Base-by-base conservation (phyloP, 2,113 vertebrate species). In the Fulmarus glacialis region DNA sequence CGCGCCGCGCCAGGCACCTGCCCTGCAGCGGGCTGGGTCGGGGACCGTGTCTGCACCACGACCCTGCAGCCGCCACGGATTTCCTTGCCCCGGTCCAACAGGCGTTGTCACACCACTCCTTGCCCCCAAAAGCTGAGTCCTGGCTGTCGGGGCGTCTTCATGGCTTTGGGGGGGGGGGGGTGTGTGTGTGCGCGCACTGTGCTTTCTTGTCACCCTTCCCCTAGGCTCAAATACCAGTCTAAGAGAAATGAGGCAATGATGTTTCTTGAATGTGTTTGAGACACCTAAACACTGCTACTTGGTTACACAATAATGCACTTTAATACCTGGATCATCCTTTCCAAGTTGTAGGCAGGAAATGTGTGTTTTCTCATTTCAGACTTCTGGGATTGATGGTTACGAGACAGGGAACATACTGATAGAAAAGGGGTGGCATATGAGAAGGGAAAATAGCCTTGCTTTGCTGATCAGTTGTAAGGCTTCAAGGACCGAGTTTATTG, bases 401-500 rank as follows among this genome's bases (percentile, higher is more conserved):
- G 19, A 59, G n/a, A 4, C 24, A 22, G 18, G 9, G 29, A 52
- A 8, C 3, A 0, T 12, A 6, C 10, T 18, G 17, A 9, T 7
- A 3, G 22, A 34, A 62, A 42, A 85, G 21, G 36, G 20, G 2
- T 29, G 47, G n/a, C 7, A 1, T 38, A 2, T 3, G 58, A 26
- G 11, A 59, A 20, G 29, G 40, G 32, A 53, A 40, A 32, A 77
- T 34, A 48, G 0, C 16, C 32, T 43, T n/a, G 34, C 16, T 23
- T 23, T 56, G 23, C 24, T n/a, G 20, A 10, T 34, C 3, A 8
- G 11, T 22, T 86, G 20, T 72, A 43, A n/a, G 12, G 17, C 12
- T 48, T 48, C 0, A 4, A 67, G 32, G 36, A 20, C 13, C 0
- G 4, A 36, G 12, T 45, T 48, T 10, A 36, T 10, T 21, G 55